Percentiles rank a stretch among this genome's conserved stretches.
Evolutionary conservation across 2,113 vertebrate species (phyloP).

Genomic region (Orthonyx spaldingii): DNA sequence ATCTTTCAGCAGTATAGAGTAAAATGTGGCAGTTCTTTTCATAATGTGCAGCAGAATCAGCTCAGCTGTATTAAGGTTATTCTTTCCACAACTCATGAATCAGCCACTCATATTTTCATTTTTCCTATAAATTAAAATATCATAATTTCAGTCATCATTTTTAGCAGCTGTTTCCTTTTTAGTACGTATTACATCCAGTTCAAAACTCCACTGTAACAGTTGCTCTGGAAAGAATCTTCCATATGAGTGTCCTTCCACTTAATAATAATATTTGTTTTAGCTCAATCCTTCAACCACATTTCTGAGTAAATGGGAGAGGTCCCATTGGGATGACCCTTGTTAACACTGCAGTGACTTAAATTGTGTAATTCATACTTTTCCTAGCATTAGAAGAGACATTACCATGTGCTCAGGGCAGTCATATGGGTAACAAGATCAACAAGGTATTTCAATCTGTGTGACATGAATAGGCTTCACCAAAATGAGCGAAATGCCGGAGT

Average conservation of each 20-base stretch:
- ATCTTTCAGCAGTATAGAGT: background rate
- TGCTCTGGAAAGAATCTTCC: background rate
- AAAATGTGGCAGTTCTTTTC: background rate
- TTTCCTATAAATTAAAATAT: background rate
- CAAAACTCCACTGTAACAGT: background rate
- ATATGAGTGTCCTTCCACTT: background rate
- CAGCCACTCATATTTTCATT: background rate
- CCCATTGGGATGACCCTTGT: background rate
- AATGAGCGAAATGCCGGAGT: background rate
- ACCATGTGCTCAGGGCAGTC: background rate
- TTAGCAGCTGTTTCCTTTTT: background rate
- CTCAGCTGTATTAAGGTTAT: background rate
- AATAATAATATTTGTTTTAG: background rate
- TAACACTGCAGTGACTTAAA: background rate
- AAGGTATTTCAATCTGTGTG: background rate
- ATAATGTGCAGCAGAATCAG: background rate
- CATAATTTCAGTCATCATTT: background rate
- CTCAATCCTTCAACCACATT: background rate
- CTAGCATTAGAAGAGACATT: background rate
- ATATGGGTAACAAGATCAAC: slow-evolving; percentile 1
- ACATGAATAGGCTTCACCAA: background rate
- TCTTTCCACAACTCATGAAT: background rate
- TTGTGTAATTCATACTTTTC: background rate
- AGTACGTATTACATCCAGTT: background rate
- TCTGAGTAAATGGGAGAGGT: background rate